Percentiles rank a stretch among this genome's conserved stretches.
phyloP scores from a whole-genome alignment of 37 sponge, comb jelly and placozoan species.

The Aplysina aerophoba region DNA sequence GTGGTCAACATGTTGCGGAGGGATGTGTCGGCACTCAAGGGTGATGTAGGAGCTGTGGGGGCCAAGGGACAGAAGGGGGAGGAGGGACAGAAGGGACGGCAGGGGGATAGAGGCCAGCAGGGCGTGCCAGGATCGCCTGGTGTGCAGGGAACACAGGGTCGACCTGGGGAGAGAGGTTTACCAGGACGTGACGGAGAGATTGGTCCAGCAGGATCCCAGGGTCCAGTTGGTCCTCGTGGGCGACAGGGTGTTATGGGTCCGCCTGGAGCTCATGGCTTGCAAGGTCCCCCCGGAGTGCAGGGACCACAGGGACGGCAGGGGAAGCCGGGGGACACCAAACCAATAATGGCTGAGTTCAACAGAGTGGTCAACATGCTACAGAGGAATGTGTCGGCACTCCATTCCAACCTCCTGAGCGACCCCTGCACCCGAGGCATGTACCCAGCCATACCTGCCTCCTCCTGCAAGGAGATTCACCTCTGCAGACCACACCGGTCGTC shows the following conservation, averaged over 20 bases:
- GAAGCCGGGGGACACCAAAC: not conserved
- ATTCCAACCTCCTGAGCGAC: too few species aligned
- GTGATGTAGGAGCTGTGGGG: not conserved
- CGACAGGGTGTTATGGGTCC: not conserved
- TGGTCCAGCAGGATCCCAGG: not conserved
- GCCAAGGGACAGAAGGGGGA: not conserved
- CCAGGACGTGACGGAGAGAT: not conserved
- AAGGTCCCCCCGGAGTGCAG: conserved; percentile 1
- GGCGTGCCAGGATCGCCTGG: not conserved
- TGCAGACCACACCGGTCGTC: too few species aligned
- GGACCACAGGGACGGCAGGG: conserved; percentile 4
- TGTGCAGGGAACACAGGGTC: not conserved
- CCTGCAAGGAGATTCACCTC: too few species aligned
- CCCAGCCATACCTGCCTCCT: too few species aligned
- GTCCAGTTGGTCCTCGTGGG: not conserved
- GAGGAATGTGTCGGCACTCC: too few species aligned
- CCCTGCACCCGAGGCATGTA: too few species aligned
- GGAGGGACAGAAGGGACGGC: not conserved
- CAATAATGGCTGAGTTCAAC: not conserved
- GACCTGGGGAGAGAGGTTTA: not conserved
- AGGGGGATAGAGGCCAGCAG: not conserved
- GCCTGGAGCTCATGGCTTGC: not conserved
- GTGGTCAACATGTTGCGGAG: not conserved
- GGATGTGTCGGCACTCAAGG: too few species aligned
- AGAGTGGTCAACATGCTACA: not conserved